Evolutionary conservation across 2,797 vertebrate genomes (phyloP).

Genomic region (Melanotaenia maccullochi): DNA sequence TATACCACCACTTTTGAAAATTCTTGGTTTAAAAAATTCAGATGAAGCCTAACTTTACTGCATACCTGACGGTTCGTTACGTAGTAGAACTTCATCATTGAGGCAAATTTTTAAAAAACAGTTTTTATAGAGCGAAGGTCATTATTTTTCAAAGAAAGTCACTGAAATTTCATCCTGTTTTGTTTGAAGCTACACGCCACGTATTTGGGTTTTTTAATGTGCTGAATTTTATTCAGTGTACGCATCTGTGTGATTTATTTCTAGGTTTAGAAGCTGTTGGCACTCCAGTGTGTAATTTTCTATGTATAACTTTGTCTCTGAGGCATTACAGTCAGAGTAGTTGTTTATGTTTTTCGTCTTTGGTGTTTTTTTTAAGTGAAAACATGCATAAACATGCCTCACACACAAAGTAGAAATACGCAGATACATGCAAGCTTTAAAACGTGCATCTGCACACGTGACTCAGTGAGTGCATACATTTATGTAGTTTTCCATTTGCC

Average conservation of each 20-base stretch:
- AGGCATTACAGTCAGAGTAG: constrained; percentile 56
- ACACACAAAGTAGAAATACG: constrained; percentile 34
- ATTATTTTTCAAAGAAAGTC: background rate
- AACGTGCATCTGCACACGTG: background rate
- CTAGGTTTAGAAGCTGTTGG: constrained; percentile 63
- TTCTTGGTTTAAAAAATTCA: constrained; percentile 53
- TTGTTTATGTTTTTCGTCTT: constrained; percentile 59
- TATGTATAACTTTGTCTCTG: constrained; percentile 81
- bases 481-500: constrained; percentile 12
- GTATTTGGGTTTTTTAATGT: constrained; percentile 1
- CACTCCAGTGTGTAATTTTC: constrained; percentile 81
- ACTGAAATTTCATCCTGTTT: background rate
- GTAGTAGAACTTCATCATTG: constrained; percentile 9
- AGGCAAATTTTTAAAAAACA: constrained; percentile 15
- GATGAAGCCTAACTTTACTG: constrained; percentile 25
- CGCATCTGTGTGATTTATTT: constrained; percentile 11
- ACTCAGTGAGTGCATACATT: background rate
- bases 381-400: constrained; percentile 40
- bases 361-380: constrained; percentile 40
- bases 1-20: constrained; percentile 38
- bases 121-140: constrained; percentile 18
- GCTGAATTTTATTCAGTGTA: background rate
- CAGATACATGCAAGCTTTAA: constrained; percentile 5
- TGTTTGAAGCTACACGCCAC: background rate
- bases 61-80: constrained; percentile 37